Base-by-base conservation (phyloP, 2,113 vertebrate genomes). In the Dicrurus megarhynchus region DNA sequence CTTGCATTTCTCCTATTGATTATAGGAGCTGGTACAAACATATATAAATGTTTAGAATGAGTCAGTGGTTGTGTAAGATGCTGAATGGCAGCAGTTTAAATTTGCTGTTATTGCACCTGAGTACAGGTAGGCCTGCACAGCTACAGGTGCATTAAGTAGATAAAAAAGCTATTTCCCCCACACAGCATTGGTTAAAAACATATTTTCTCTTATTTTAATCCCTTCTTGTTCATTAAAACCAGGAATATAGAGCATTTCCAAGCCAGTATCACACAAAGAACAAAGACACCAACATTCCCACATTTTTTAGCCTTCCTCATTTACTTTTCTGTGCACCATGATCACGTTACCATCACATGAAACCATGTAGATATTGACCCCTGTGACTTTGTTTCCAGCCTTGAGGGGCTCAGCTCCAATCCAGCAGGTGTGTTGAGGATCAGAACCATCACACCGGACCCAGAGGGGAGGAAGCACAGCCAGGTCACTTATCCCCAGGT, bases 401-500 rank as follows among this genome's bases (percentile, higher is more conserved):
- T 88, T 97, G 86, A 99, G 77, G 10, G 98, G 98, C 92, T 99
- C 99, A 90, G 98, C 99, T 84, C 99, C 99, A 18, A 99, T 89
- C 99, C 99, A 99, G 67, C 92, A 97, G 13, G 98, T 99, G 68
- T 95, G 97, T 47, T 98, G 98, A 39, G 98, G 98, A 79, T 99
- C 99, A 12, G 97, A 98, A 84, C 98, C 96, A 63, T 99, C 99
- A 97, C 99, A 99, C 73, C 99, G 98, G 44, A 99, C 97, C 99
- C 99, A 99, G 12, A 99, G 94, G 16, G 99, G 98, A 53, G 97
- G 98, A 74, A 99, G 98, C 39, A 93, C 75, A 47, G 59, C 27
- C 76, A 67, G 85, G 28, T 77, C 89, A 32, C 44, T 63, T 7
- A 82, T 76, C 65, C 96, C 93, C 95, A 97, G 10, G 61, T 96